These are phyloP conservation scores for Hermodice carunculata DNA, from an alignment of 2,888 invertebrate genomes.

Conservation along the genomic window DNA sequence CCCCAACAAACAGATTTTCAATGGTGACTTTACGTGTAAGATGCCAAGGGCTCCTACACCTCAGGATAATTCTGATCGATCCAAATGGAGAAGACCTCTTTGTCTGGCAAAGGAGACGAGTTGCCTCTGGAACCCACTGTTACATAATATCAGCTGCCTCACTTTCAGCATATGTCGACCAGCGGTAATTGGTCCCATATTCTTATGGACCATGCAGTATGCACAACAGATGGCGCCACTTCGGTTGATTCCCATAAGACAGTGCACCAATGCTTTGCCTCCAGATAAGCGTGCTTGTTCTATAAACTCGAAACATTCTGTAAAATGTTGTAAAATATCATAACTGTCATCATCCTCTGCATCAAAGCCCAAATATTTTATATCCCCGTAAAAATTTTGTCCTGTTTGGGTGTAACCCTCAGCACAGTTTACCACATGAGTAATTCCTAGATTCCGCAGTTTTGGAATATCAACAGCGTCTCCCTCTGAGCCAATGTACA, in stretches of 20 bases:
- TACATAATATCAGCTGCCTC: conserved; percentile 31
- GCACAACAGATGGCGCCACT: conserved; percentile 38
- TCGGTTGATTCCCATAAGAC: conserved; percentile 46
- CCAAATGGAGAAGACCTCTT: conserved; percentile 19
- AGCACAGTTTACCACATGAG: conserved; percentile 46
- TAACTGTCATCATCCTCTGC: conserved; percentile 43
- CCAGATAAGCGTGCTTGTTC: conserved; percentile 39
- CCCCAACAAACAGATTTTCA: too few relatives aligned
- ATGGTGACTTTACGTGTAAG: too few relatives aligned
- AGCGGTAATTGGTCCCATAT: conserved; percentile 39
- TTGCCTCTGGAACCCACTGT: conserved; percentile 30
- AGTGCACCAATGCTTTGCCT: conserved; percentile 44
- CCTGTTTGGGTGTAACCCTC: conserved; percentile 34
- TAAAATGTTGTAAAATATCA: conserved; percentile 44
- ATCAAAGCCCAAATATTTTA: conserved; percentile 39
- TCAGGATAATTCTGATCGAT: too few relatives aligned
- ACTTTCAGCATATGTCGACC: conserved; percentile 31
- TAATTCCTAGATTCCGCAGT: conserved; percentile 36
- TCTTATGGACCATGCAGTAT: conserved; percentile 39
- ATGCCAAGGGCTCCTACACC: too few relatives aligned
- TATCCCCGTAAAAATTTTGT: conserved; percentile 31
- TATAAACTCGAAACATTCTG: conserved; percentile 40
- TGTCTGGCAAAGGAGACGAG: conserved; percentile 20
- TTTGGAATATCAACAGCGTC: conserved; percentile 33
- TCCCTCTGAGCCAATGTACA: conserved; percentile 37